A percentile compares a stretch with the other conserved stretches of the same genome.
Evolutionary conservation across 2,113 vertebrate genomes (phyloP).

Genomic region (Vireo altiloquus): DNA sequence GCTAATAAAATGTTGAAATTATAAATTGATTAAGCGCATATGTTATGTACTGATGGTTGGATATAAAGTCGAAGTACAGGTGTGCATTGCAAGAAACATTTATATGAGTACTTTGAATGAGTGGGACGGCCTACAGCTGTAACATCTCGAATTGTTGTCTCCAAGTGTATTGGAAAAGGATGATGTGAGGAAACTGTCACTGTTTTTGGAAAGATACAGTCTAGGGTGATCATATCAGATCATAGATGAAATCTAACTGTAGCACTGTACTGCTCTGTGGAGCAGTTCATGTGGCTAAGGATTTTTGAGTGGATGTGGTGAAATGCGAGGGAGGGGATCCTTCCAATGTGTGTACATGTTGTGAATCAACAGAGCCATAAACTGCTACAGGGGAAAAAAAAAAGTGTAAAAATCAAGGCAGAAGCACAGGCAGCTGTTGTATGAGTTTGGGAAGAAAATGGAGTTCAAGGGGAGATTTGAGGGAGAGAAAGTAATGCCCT

Average conservation of each 20-base stretch:
- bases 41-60: not conserved
- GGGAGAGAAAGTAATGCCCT: not conserved
- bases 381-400: not conserved
- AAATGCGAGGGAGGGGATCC: not conserved
- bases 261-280: not conserved
- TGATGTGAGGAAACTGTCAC: not conserved
- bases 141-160: not conserved
- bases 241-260: not conserved
- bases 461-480: not conserved
- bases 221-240: not conserved
- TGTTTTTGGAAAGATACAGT: not conserved
- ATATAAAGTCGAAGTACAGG: not conserved
- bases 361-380: not conserved
- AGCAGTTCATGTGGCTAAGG: not conserved
- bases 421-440: not conserved
- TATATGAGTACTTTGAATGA: not conserved
- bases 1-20: constrained; percentile 22
- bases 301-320: not conserved
- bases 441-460: not conserved
- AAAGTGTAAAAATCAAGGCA: not conserved
- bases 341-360: not conserved
- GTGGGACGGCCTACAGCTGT: not conserved
- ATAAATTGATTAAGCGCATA: constrained; percentile 25
- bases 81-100: not conserved
- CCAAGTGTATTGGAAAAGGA: not conserved